Conservation (phyloP, 2,888 invertebrate genomes). For the Nebria salina region DNA sequence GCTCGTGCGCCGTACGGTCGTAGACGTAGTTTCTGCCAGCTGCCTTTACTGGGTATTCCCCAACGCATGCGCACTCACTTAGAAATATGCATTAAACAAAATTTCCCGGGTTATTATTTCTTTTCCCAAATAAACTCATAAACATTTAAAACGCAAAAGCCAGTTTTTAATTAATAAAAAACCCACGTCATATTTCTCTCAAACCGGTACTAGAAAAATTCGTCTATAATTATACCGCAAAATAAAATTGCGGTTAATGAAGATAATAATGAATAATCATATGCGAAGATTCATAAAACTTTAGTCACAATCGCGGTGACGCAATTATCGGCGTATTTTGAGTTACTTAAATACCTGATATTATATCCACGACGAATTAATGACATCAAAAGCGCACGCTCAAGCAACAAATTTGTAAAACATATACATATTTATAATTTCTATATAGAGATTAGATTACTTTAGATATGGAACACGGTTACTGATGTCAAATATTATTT, state of each 20-base stretch:
- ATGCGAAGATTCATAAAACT: not conserved
- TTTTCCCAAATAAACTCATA: constrained; percentile 39
- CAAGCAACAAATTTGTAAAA: too few species aligned
- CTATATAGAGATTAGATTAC: not conserved
- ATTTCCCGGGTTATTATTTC: constrained; percentile 43
- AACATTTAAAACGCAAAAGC: constrained; percentile 34
- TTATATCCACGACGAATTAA: not conserved
- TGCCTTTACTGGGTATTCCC: constrained; percentile 45
- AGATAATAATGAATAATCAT: not conserved
- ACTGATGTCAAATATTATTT: constrained; percentile 5
- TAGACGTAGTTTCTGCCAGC: constrained; percentile 3
- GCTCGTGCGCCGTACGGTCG: not conserved
- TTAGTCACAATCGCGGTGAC: constrained; percentile 2
- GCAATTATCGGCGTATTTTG: not conserved
- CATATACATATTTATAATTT: not conserved
- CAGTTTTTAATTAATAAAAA: constrained; percentile 29
- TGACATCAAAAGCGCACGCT: too few species aligned
- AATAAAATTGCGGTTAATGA: constrained; percentile 21
- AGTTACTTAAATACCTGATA: not conserved
- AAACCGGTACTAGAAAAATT: constrained; percentile 25
- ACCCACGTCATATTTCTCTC: constrained; percentile 17
- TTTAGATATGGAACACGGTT: constrained; percentile 4
- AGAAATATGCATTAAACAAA: constrained; percentile 18
- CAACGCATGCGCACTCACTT: constrained; percentile 43
- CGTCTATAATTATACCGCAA: constrained; percentile 37